Evolutionary conservation across 2,113 vertebrate genomes (phyloP).

Genomic region (Psittacula cyanocephala): DNA sequence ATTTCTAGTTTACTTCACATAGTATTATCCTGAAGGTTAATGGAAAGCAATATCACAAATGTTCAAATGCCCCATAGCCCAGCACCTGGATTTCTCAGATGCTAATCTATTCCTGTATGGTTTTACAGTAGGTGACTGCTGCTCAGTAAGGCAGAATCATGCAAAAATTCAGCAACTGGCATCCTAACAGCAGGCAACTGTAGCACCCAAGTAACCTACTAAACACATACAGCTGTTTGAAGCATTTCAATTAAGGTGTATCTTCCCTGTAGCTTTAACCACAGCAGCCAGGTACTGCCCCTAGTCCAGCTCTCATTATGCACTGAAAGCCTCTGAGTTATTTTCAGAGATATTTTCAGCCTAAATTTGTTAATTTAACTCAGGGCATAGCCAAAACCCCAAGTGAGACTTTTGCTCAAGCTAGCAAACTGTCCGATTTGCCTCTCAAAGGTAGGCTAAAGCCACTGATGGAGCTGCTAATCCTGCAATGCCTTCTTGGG

Average conservation of each 20-base stretch:
- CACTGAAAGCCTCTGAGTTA: not conserved
- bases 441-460: not conserved
- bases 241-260: not conserved
- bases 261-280: not conserved
- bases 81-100: conserved; percentile 7
- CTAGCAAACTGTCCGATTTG: not conserved
- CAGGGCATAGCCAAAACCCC: not conserved
- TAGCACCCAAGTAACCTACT: not conserved
- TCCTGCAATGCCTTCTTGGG: not conserved
- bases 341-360: not conserved
- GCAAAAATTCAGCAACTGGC: not conserved
- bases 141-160: not conserved
- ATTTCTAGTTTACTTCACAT: not conserved
- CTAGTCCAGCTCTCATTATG: not conserved
- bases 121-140: not conserved
- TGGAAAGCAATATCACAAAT: not conserved
- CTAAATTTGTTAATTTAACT: not conserved
- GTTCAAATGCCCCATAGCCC: not conserved
- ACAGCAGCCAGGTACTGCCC: not conserved
- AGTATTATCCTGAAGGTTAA: not conserved
- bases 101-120: not conserved
- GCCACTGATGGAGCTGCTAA: not conserved
- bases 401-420: not conserved
- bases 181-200: not conserved
- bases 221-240: not conserved